Conservation (phyloP, 2,113 vertebrate species). For the Spilogale gracilis region DNA sequence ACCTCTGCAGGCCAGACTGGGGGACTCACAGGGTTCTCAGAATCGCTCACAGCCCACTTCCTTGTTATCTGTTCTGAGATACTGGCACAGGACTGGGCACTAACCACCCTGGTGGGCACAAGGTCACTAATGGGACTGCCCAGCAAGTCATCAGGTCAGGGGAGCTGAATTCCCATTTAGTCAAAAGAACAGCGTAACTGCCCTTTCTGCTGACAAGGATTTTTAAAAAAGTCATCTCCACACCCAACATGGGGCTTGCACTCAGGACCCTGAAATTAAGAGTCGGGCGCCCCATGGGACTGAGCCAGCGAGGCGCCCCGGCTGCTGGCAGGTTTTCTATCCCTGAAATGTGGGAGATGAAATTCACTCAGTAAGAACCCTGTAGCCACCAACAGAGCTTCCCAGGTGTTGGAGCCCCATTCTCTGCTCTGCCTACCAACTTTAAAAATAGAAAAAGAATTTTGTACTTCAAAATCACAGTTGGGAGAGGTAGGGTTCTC, state of each 20-base stretch:
- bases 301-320: not conserved
- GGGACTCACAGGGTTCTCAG: not conserved
- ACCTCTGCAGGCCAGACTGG: not conserved
- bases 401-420: not conserved
- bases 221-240: not conserved
- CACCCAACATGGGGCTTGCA: not conserved
- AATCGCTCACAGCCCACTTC: not conserved
- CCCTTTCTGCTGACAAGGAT: not conserved
- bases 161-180: rapidly evolving
- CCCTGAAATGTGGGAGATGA: not conserved
- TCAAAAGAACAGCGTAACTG: too few relatives aligned
- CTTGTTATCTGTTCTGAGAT: not conserved
- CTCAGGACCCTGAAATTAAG: not conserved
- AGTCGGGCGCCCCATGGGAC: too few relatives aligned
- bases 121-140: not conserved
- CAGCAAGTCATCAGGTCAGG: too few relatives aligned
- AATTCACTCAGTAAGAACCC: not conserved
- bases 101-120: too few relatives aligned
- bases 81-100: rapidly evolving
- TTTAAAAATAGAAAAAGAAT: not conserved
- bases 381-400: not conserved
- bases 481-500: not conserved
- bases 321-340: not conserved
- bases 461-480: slow-evolving; percentile 32
- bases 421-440: not conserved